Conservation (phyloP, 2,888 invertebrate species). For the Ecliptopera silaceata region DNA sequence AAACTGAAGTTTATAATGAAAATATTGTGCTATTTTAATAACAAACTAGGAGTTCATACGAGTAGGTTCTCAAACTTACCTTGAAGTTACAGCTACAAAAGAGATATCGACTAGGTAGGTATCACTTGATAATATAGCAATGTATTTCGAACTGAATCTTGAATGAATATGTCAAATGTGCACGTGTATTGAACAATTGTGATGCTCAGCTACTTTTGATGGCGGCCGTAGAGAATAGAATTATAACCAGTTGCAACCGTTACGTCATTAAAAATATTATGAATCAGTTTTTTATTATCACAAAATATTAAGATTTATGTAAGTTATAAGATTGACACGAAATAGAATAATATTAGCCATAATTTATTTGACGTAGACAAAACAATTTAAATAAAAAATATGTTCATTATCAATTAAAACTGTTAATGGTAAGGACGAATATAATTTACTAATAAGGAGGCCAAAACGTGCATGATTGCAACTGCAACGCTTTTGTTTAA, state of each 20-base stretch:
- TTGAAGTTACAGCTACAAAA: too few species aligned
- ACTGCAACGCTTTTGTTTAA: slow-evolving; percentile 20
- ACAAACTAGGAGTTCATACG: too few species aligned
- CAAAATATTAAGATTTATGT: slow-evolving; percentile 28
- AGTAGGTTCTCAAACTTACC: too few species aligned
- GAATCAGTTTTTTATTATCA: slow-evolving; percentile 26
- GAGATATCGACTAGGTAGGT: too few species aligned
- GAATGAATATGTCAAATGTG: too few species aligned
- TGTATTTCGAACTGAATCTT: too few species aligned
- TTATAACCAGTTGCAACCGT: slow-evolving; percentile 45
- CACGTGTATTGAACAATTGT: neutral
- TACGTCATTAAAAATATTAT: slow-evolving; percentile 50
- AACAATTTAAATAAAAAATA: too few species aligned
- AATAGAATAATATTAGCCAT: neutral
- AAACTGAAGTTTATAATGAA: too few species aligned
- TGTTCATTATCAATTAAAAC: too few species aligned
- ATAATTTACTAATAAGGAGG: neutral
- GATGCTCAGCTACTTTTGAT: slow-evolving; percentile 7
- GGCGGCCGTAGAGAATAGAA: neutral
- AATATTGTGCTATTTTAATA: too few species aligned
- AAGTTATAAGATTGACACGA: slow-evolving; percentile 15
- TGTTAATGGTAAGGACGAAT: too few species aligned
- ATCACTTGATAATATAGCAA: too few species aligned
- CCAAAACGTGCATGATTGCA: slow-evolving; percentile 10
- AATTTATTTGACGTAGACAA: neutral